Percentiles rank a stretch among this genome's conserved stretches.
Evolutionary conservation across 1,140 invertebrate species (phyloP).

Genomic region (Hylyphantes graminicola): DNA sequence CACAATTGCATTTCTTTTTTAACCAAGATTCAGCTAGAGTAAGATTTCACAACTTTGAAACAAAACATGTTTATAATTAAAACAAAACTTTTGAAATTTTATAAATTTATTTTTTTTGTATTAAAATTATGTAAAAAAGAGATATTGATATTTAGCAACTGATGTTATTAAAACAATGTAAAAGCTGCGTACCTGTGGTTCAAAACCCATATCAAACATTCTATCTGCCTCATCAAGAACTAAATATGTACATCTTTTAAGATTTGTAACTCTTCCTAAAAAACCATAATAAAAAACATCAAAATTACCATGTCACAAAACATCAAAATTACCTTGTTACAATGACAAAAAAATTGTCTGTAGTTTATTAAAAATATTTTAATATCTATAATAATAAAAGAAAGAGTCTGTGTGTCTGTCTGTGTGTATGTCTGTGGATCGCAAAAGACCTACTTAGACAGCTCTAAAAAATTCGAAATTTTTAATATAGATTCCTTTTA

Average conservation of each 20-base stretch:
- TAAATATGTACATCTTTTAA: slow-evolving; percentile 94
- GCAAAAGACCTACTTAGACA: too few relatives aligned
- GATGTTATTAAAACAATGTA: too few relatives aligned
- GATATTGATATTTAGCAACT: background rate
- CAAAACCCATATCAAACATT: slow-evolving; percentile 99
- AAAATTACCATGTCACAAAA: background rate
- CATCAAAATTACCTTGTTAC: too few relatives aligned
- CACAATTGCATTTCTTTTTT: too few relatives aligned
- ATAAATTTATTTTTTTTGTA: background rate
- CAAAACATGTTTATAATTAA: background rate
- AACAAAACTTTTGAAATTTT: background rate
- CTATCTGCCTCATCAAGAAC: slow-evolving; percentile 99
- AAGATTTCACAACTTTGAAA: background rate
- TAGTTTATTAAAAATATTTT: too few relatives aligned
- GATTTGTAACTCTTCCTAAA: slow-evolving; percentile 89
- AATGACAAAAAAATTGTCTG: too few relatives aligned
- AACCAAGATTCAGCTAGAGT: background rate
- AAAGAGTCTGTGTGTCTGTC: too few relatives aligned
- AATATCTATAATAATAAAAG: too few relatives aligned
- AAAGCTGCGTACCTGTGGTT: slow-evolving; percentile 85
- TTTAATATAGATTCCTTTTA: too few relatives aligned
- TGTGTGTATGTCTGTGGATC: too few relatives aligned
- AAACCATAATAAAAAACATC: slow-evolving; percentile 41
- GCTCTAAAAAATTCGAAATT: too few relatives aligned
- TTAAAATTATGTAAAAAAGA: too few relatives aligned